phyloP scores from a whole-genome alignment of 2,113 vertebrate genomes.

The Platycercus adscitus region DNA sequence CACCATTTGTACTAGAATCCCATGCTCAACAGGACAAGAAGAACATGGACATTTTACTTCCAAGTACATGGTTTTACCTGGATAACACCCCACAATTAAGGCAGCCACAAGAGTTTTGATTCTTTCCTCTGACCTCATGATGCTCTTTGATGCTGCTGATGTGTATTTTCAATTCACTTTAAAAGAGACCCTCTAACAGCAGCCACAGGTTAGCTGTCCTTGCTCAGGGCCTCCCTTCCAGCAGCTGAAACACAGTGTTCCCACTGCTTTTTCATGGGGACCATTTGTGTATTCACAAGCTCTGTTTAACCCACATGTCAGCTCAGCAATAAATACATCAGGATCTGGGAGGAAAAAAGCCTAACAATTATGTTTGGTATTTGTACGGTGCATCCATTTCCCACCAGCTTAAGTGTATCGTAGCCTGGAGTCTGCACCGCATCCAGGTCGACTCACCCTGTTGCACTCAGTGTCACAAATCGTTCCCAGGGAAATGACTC shows the following conservation, averaged over 20 bases:
- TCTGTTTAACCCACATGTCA: neutral
- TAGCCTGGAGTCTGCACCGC: neutral
- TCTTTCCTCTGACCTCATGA: neutral
- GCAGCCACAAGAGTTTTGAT: neutral
- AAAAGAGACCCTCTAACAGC: neutral
- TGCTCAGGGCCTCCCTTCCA: neutral
- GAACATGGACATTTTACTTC: neutral
- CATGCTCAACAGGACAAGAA: neutral
- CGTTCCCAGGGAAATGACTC: neutral
- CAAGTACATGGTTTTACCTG: neutral
- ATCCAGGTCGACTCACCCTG: neutral
- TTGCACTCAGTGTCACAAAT: rapidly evolving
- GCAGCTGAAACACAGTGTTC: neutral
- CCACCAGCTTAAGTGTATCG: neutral
- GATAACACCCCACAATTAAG: neutral
- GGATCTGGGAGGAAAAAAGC: neutral
- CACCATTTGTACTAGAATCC: neutral
- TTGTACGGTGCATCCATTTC: neutral
- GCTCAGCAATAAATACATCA: neutral
- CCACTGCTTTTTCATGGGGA: neutral
- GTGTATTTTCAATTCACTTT: neutral
- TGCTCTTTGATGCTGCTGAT: neutral
- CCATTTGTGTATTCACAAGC: neutral
- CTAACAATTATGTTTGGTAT: neutral
- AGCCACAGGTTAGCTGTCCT: neutral